Base-by-base conservation (phyloP, 2,797 vertebrate species). In the Bufotes viridis region DNA sequence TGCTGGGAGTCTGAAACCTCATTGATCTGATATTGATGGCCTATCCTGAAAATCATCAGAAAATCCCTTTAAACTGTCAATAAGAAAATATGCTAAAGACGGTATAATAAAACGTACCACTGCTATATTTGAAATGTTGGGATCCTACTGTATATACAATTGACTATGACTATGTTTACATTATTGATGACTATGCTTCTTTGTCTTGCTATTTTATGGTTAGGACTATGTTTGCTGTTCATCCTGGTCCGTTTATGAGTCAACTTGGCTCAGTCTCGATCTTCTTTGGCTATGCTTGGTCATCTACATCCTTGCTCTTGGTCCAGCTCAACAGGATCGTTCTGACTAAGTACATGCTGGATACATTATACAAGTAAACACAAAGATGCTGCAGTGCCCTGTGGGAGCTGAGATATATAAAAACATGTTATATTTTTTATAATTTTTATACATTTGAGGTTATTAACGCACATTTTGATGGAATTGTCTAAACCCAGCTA, bases 121-220 rank as follows among this genome's bases (percentile, higher is more conserved):
- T 26, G 24, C 65, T 67, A 67, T 67, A 26, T 67, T 6, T 60
- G 58, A 60, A 14, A 70, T 29, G n/a, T 75, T 75, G 34, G 3
- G 74, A 76, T 76, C 74, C 74, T 53, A n/a, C n/a, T n/a, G n/a
- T n/a, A n/a, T 12, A 42, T n/a, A 2, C 74, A 76, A n/a, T 76
- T 53, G 24, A 11, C 55, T 49, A 53, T 75, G 72, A 76, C 49
- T 76, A 12, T 7, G 29, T 20, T 15, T 29, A 13, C 34, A 17
- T 70, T 34, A 70, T 17, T 70, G 26, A 70, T 70, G 26, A 72
- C 8, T 42, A 26, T 11, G 65, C n/a, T 26, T 42, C 24, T 69
- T 53, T 78, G 51, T 29, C 14, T 24, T 24, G 53, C 15, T 53
- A 78, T 78, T 24, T 26, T 57, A 57, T 58, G 53, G 14, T 53